These are phyloP conservation scores for Clupea harengus DNA, from an alignment of 2,113 vertebrate genomes.

Conservation along the genomic window DNA sequence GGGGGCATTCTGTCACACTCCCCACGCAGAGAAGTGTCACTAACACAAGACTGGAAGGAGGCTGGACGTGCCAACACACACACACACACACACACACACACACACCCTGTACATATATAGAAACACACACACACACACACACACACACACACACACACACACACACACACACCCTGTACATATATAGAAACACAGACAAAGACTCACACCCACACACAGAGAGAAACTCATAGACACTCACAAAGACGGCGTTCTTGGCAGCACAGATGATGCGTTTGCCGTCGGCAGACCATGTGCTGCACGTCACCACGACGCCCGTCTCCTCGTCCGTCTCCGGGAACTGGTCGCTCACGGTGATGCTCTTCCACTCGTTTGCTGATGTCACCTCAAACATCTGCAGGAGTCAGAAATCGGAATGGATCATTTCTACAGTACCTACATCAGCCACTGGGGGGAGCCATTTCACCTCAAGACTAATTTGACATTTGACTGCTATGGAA, in stretches of 20 bases:
- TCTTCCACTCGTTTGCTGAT: constrained; percentile 82
- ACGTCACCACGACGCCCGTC: constrained; percentile 79
- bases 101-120: neutral
- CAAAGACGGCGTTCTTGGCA: constrained; percentile 82
- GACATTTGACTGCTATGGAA: neutral
- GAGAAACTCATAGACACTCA: constrained; percentile 68
- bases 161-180: neutral
- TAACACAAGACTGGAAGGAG: neutral
- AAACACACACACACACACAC: neutral
- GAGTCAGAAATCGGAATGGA: constrained; percentile 7
- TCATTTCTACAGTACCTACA: neutral
- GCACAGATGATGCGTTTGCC: constrained; percentile 78
- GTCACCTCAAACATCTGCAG: constrained; percentile 81
- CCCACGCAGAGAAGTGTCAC: neutral
- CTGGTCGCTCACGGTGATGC: constrained; percentile 73
- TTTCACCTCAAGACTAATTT: neutral
- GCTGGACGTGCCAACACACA: neutral
- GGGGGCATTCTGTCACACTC: neutral
- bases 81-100: neutral
- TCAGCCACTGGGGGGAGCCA: neutral
- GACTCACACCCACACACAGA: constrained; percentile 68
- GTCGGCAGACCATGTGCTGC: constrained; percentile 85
- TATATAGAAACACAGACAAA: constrained; percentile 59
- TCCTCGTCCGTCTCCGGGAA: constrained; percentile 76
- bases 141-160: neutral